Evolutionary conservation across 23 tunicate species (phyloP).

Genomic region (Botrylloides violaceus): DNA sequence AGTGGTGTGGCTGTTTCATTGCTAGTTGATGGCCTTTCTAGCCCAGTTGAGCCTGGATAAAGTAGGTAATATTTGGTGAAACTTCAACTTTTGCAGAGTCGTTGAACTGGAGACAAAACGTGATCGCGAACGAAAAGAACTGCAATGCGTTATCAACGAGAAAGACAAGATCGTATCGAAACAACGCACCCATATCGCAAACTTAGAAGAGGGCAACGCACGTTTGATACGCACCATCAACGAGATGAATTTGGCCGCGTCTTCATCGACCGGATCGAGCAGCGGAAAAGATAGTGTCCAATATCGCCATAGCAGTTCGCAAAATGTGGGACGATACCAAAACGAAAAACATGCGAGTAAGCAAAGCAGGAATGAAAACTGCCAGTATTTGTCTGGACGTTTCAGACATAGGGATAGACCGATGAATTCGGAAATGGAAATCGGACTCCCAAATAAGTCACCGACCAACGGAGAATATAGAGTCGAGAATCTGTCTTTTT

Average conservation of each 20-base stretch:
- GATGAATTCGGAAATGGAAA: conserved; percentile 4
- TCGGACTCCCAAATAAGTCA: background rate
- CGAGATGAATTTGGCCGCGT: background rate
- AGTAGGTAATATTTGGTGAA: background rate
- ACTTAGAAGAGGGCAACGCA: conserved; percentile 10
- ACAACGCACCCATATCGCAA: conserved; percentile 21
- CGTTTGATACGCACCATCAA: conserved; percentile 17
- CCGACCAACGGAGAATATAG: conserved; percentile 16
- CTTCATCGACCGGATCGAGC: background rate
- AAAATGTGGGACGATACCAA: background rate
- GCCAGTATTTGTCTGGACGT: background rate
- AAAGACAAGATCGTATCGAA: conserved; percentile 30
- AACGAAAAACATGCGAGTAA: background rate
- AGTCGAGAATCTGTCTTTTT: conserved; percentile 18
- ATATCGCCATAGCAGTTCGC: background rate
- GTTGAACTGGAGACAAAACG: conserved; percentile 21
- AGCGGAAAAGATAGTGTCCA: background rate
- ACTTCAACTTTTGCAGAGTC: conserved; percentile 10
- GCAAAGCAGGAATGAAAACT: background rate
- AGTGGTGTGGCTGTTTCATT: background rate
- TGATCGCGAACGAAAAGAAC: conserved; percentile 30
- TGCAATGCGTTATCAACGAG: conserved; percentile 22
- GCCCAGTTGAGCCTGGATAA: no score
- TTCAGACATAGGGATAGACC: background rate
- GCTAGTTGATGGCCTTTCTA: background rate